Conservation (phyloP, 2,113 vertebrate species). For the Panthera uncia region DNA sequence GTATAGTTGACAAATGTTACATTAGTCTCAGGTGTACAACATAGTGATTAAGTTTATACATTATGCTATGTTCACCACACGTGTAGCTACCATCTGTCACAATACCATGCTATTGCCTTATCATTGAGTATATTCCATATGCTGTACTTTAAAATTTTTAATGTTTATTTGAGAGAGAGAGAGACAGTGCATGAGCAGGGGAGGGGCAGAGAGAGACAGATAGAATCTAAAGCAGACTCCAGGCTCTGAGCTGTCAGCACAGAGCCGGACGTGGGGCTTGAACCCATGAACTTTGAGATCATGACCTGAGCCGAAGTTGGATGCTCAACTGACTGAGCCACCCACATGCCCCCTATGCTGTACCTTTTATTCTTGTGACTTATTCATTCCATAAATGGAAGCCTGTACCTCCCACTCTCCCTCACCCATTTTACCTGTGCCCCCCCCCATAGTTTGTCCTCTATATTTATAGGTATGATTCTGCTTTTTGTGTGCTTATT, state of each 20-base stretch:
- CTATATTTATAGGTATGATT: not conserved
- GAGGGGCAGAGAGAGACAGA: too few relatives aligned
- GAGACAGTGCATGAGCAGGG: too few relatives aligned
- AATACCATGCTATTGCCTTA: not conserved
- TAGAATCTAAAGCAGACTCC: too few relatives aligned
- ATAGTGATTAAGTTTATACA: not conserved
- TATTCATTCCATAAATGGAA: not conserved
- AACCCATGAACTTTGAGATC: too few relatives aligned
- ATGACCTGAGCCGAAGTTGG: too few relatives aligned
- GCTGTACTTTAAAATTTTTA: not conserved
- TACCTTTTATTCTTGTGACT: not conserved
- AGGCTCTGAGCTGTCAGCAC: too few relatives aligned
- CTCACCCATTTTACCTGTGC: not conserved
- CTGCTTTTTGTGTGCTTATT: not conserved
- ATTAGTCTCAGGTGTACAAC: not conserved
- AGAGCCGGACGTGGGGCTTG: too few relatives aligned
- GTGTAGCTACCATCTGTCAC: not conserved
- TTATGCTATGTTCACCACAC: not conserved
- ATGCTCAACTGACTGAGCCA: too few relatives aligned
- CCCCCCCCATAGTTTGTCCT: not conserved
- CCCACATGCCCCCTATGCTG: not conserved
- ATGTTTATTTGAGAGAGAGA: too few relatives aligned
- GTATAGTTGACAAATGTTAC: not conserved
- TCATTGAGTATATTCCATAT: not conserved
- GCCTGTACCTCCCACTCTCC: not conserved